phyloP scores from a whole-genome alignment of 1,140 invertebrate genomes.

The Nephila pilipes region DNA sequence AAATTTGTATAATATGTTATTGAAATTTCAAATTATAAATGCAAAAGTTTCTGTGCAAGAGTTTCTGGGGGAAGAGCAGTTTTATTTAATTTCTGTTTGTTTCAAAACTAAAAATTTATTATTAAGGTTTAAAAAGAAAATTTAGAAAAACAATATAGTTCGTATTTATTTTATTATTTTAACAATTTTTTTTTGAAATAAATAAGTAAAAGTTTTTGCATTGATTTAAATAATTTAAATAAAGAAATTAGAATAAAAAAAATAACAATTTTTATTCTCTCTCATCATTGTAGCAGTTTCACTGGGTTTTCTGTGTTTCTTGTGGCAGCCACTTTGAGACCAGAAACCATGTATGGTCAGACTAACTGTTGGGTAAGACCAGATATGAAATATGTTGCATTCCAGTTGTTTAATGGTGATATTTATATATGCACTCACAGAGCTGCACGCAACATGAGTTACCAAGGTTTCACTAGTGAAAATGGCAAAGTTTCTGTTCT shows the following conservation, averaged over 20 bases:
- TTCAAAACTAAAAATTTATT: too few relatives aligned
- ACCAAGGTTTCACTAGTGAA: conserved; percentile 93
- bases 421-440: conserved; percentile 93
- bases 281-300: conserved; percentile 82
- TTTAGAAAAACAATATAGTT: too few relatives aligned
- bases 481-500: conserved; percentile 90
- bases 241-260: not conserved
- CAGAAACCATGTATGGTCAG: conserved; percentile 99
- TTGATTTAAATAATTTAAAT: too few relatives aligned
- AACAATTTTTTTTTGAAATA: too few relatives aligned
- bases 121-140: too few relatives aligned
- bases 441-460: conserved; percentile 96
- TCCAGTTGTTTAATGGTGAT: conserved; percentile 87
- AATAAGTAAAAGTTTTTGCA: too few relatives aligned
- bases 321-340: conserved; percentile 97
- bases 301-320: conserved; percentile 87
- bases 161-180: too few relatives aligned
- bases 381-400: conserved; percentile 95
- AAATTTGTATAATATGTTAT: not conserved
- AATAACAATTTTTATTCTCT: not conserved
- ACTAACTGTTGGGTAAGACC: conserved; percentile 99
- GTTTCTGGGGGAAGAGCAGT: too few relatives aligned
- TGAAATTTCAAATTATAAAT: too few relatives aligned
- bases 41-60: too few relatives aligned
- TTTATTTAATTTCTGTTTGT: too few relatives aligned